Base-by-base conservation (phyloP, 2,888 invertebrate genomes). In the Diplazon laetatorius region DNA sequence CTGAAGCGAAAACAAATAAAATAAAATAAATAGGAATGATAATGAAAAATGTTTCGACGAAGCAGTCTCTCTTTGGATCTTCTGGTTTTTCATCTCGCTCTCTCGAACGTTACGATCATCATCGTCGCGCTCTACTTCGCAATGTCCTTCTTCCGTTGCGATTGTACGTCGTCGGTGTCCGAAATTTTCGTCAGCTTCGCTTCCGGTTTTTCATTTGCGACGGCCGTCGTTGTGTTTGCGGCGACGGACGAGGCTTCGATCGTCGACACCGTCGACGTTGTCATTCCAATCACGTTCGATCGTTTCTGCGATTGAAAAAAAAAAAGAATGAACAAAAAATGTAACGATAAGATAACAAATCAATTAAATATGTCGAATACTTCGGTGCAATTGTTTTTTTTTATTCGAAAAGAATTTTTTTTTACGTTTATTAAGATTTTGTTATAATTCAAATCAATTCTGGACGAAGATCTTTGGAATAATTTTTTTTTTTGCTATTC, bases 241-340 rank as follows among this genome's bases (percentile, higher is more conserved):
- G 9, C n/a, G 25, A 46, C 35, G 20, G 12, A 48, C 57, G 75
- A 57, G n/a, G 62, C 14, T 42, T 71, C 12, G 3, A 68, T 76
- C 62, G 75, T 42, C 2, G 63, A 44, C 16, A 57, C 39, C n/a
- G 25, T 39, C 10, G 46, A 52, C 68, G 75, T 62, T 20, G 72
- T 59, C 63, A 48, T 59, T 60, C 35, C 78, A 46, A 55, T 76
- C 62, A 35, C 44, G 55, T 63, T 63, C 30, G 79, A 79, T 63
- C 79, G 68, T 16, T 79, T 79, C 79, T 79, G 76, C n/a, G 3
- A 76, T 76, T 35, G 42, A 42, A 55, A 22, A 57, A 18, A 30
- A 57, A 57, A 35, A 52, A 66, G 14, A 30, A 14, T 55, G 25
- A 55, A 10, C 16, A 16, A 39, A n/a, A 60, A 44, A 20, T 60